A percentile compares a stretch with the other conserved stretches of the same genome.
Evolutionary conservation across 2,797 vertebrate species (phyloP).

Genomic region (Natrix natrix): DNA sequence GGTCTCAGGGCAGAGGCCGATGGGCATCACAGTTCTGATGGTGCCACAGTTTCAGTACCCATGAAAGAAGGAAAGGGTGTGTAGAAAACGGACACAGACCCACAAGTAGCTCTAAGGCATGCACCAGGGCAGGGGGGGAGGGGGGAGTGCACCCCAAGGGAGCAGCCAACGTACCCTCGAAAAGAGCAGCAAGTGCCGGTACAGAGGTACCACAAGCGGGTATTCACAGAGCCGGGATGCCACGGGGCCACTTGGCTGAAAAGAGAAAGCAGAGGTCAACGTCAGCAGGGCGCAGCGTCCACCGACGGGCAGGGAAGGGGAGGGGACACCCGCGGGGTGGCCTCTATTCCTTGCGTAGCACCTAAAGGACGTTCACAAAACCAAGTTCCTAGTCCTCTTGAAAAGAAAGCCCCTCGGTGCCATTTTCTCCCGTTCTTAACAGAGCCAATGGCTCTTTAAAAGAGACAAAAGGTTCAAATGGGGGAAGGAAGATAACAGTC

Average conservation of each 20-base stretch:
- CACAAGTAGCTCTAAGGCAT: neutral
- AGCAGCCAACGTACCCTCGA: slow-evolving; percentile 71
- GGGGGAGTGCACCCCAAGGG: neutral
- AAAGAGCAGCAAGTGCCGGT: slow-evolving; percentile 78
- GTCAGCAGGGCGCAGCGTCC: neutral
- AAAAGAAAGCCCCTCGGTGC: too few species aligned
- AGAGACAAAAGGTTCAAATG: too few species aligned
- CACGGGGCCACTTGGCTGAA: slow-evolving; percentile 52
- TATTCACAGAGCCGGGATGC: slow-evolving; percentile 71
- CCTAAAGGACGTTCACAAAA: neutral
- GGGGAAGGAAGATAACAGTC: neutral
- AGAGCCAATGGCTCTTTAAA: neutral
- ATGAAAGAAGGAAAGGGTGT: neutral
- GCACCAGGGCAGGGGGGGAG: neutral
- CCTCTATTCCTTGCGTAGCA: neutral
- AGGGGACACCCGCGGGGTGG: fast-evolving
- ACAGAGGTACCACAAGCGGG: slow-evolving; percentile 76
- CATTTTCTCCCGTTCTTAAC: neutral
- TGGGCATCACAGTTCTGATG: neutral
- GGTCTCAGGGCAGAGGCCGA: too few species aligned
- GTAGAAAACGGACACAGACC: neutral
- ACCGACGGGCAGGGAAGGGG: fast-evolving
- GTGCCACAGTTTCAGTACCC: neutral
- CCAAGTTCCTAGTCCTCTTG: neutral
- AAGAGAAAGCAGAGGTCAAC: slow-evolving; percentile 52